A percentile compares a stretch with the other conserved stretches of the same genome.
Evolutionary conservation across 2,888 invertebrate genomes (phyloP).

Genomic region (Eurytoma adleriae): DNA sequence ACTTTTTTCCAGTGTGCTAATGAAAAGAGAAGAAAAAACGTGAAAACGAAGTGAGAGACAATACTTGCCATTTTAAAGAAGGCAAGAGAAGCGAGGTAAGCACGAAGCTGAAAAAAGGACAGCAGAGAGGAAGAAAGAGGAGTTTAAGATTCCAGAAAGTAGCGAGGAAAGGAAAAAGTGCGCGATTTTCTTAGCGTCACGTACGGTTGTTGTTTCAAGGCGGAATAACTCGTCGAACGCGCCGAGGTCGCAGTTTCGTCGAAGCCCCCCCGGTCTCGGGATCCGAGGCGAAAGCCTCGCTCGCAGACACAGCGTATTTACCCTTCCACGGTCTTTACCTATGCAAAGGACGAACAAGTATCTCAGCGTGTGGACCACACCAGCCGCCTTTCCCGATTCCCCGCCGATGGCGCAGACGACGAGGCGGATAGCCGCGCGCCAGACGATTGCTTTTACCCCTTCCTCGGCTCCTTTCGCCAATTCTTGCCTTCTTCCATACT

Average conservation of each 20-base stretch:
- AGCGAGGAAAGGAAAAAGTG: slow-evolving; percentile 41
- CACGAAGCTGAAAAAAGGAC: neutral
- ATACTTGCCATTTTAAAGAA: too few relatives aligned
- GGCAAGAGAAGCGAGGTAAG: neutral
- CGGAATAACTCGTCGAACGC: slow-evolving; percentile 51
- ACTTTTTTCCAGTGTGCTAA: too few relatives aligned
- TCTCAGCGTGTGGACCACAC: slow-evolving; percentile 1
- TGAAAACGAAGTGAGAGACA: too few relatives aligned
- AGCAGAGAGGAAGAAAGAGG: neutral
- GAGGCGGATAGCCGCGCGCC: neutral
- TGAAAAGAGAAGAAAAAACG: too few relatives aligned
- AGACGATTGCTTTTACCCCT: slow-evolving; percentile 24
- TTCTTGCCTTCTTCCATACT: neutral
- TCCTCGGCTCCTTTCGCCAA: neutral
- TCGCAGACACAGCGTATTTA: slow-evolving; percentile 44
- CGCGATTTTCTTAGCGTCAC: slow-evolving; percentile 63
- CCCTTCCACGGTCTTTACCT: slow-evolving; percentile 56
- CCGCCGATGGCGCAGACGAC: neutral
- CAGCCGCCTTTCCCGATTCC: neutral
- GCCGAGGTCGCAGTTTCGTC: slow-evolving; percentile 19
- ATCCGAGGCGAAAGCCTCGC: neutral
- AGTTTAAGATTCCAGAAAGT: neutral
- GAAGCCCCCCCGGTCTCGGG: neutral
- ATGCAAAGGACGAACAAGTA: slow-evolving; percentile 58
- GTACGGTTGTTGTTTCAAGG: slow-evolving; percentile 66